A percentile compares a stretch with the other conserved stretches of the same genome.
These are phyloP conservation scores for Lanistes nyassanus DNA, from an alignment of 1,140 invertebrate genomes.

Conservation along the genomic window DNA sequence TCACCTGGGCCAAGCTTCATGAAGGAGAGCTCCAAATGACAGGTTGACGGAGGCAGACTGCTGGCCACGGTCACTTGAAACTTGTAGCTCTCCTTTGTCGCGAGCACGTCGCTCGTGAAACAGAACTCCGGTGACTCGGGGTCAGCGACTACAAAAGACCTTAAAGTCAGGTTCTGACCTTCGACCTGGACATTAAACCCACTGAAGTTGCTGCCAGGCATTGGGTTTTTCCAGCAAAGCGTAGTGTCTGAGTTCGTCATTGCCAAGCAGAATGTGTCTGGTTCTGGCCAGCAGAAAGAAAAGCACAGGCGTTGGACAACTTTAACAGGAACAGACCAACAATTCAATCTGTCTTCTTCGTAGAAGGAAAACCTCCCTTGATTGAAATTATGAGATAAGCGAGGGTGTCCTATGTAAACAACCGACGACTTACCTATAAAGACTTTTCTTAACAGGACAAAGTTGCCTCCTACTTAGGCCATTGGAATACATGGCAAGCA, in stretches of 20 bases:
- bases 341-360: neutral
- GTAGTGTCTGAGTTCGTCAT: constrained; percentile 16
- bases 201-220: constrained; percentile 9
- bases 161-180: neutral
- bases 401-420: too few relatives aligned
- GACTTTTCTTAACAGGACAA: too few relatives aligned
- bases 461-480: too few relatives aligned
- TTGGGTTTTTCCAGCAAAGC: constrained; percentile 40
- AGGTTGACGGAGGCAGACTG: neutral
- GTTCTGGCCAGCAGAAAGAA: constrained; percentile 19
- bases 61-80: neutral
- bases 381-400: too few relatives aligned
- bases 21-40: neutral
- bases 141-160: neutral
- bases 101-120: too few relatives aligned
- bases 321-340: neutral
- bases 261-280: constrained; percentile 30
- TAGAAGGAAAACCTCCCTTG: too few relatives aligned
- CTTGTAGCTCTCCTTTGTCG: neutral
- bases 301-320: neutral
- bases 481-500: too few relatives aligned
- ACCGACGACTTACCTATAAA: too few relatives aligned
- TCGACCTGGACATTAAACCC: constrained; percentile 25
- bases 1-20: neutral
- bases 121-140: neutral